phyloP scores from a whole-genome alignment of 2,113 vertebrate species.

The Accipiter virgatus region DNA sequence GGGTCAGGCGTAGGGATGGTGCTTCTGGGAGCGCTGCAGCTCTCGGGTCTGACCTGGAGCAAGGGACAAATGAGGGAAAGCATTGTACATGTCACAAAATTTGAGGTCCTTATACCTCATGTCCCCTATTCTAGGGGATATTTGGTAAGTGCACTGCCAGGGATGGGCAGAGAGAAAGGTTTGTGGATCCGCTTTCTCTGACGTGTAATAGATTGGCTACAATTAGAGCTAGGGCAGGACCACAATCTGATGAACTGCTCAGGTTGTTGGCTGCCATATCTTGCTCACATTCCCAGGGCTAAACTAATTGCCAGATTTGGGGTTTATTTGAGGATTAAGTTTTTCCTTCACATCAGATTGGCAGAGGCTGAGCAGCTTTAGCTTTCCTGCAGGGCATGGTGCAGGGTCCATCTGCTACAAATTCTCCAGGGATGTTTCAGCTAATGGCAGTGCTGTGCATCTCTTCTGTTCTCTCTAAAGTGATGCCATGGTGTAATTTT shows the following conservation, averaged over 20 bases:
- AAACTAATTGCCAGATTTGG: background rate
- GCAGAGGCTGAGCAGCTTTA: background rate
- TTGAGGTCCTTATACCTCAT: background rate
- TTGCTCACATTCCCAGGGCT: background rate
- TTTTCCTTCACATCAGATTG: background rate
- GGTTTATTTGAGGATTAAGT: slow-evolving; percentile 5
- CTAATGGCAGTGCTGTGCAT: background rate
- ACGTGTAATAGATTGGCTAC: background rate
- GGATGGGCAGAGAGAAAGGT: background rate
- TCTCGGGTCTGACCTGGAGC: background rate
- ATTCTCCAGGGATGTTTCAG: background rate
- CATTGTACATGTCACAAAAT: background rate
- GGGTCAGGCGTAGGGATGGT: background rate
- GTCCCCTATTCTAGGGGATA: background rate
- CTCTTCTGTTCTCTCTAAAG: background rate
- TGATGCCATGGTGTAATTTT: background rate
- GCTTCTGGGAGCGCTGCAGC: background rate
- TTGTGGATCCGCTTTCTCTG: background rate
- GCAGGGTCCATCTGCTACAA: background rate
- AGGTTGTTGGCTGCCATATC: background rate
- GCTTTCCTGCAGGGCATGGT: background rate
- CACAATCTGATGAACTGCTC: background rate
- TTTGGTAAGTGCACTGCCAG: background rate
- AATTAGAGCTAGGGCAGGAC: background rate
- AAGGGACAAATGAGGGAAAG: background rate